Evolutionary conservation across 2,888 invertebrate species (phyloP), one percentile per base, ranked within the genome.

Genomic region (Meloe dianella): DNA sequence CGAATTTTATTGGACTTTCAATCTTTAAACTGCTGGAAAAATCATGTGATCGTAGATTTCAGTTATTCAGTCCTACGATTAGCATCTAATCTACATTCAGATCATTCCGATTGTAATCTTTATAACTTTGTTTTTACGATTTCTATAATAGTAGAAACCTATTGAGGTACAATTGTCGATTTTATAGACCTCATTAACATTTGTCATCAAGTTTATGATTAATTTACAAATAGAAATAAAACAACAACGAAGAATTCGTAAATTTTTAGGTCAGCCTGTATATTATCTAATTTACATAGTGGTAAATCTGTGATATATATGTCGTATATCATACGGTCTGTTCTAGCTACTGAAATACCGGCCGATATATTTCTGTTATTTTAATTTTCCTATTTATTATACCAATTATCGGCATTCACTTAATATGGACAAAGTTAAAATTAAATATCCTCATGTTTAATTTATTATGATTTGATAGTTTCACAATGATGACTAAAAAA

Each of bases 361-460:
- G 67, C 74, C 74, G 73, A 80, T 79, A 79, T 79, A 79, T 79
- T 76, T 75, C 73, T 78, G 76, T 76, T 79, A 78, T 79, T 79
- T 78, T 77, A 75, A 77, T 78, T 79, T 77, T 73, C 73, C 70
- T 77, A 78, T 79, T 78, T 78, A 78, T 79, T 78, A 75, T 76
- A 74, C 78, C 79, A 78, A 76, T 79, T 79, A 79, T 74, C 73
- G 74, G 71, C 73, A 70, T 77, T 74, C 76, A 75, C 76, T 75
- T 69, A 75, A 78, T 78, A 78, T 68, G 77, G 77, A 63, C 70
- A 74, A 75, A 71, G 70, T 73, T 76, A 73, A 73, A 74, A 72
- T 73, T 79, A 77, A 54, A 75, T 78, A 70, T 71, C 69, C 71
- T 74, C 73, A 74, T 78, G 75, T 74, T 71, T 78, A 76, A 78